These are phyloP conservation scores for Hippocampus kuda DNA, from an alignment of 2,797 vertebrate species.

Conservation along the genomic window DNA sequence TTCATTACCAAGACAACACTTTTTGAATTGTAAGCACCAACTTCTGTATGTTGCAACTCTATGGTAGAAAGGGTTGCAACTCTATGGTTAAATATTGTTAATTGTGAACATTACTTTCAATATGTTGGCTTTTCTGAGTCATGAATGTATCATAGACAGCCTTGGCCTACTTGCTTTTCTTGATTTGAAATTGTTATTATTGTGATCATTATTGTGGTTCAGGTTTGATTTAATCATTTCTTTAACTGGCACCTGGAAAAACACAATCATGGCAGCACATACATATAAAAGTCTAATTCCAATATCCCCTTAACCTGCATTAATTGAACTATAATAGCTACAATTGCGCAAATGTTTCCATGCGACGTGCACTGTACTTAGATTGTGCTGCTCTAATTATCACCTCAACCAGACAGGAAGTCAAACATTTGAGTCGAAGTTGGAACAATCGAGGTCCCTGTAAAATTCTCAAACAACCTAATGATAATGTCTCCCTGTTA, in stretches of 20 bases:
- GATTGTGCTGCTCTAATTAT: slow-evolving; percentile 38
- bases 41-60: slow-evolving; percentile 41
- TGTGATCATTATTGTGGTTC: slow-evolving; percentile 29
- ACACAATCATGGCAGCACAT: slow-evolving; percentile 24
- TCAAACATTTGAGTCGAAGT: slow-evolving; percentile 34
- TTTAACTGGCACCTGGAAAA: slow-evolving; percentile 11
- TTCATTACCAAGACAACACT: slow-evolving; percentile 49
- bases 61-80: slow-evolving; percentile 44
- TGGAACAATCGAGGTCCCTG: slow-evolving; percentile 36
- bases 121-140: slow-evolving; percentile 18
- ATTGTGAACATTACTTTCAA: slow-evolving; percentile 33
- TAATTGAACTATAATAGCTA: slow-evolving; percentile 26
- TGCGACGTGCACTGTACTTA: slow-evolving; percentile 27
- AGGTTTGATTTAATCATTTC: slow-evolving; percentile 32
- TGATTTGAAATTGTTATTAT: slow-evolving; percentile 9
- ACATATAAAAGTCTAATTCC: slow-evolving; percentile 29
- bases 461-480: slow-evolving; percentile 16
- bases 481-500: slow-evolving; percentile 27
- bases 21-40: slow-evolving; percentile 47
- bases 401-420: slow-evolving; percentile 19
- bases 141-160: slow-evolving; percentile 47
- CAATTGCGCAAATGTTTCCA: slow-evolving; percentile 36
- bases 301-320: slow-evolving; percentile 34
- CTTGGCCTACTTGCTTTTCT: slow-evolving; percentile 6
- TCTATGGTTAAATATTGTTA: slow-evolving; percentile 36